A percentile compares a stretch with the other conserved stretches of the same genome.
phyloP scores from a whole-genome alignment of 2,888 invertebrate species.

The Caenorhabditis plicata region DNA sequence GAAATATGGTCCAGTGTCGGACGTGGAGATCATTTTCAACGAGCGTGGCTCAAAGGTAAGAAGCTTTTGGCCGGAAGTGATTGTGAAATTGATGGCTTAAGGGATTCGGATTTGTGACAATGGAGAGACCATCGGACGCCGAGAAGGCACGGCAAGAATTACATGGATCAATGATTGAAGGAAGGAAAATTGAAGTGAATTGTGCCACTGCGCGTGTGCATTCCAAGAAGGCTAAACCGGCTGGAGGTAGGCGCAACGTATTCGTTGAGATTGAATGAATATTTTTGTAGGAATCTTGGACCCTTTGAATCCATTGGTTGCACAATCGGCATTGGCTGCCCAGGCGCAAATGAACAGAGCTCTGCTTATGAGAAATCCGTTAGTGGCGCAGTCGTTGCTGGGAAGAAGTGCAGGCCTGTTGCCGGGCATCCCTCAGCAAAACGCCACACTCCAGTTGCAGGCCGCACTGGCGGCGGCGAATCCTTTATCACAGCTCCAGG shows the following conservation, averaged over 20 bases:
- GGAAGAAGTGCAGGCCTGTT: slow-evolving; percentile 21
- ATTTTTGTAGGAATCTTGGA: slow-evolving; percentile 34
- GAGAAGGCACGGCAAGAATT: slow-evolving; percentile 99
- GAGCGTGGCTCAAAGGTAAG: slow-evolving; percentile 96
- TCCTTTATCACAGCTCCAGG: slow-evolving; percentile 32
- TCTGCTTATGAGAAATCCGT: slow-evolving; percentile 31
- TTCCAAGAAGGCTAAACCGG: slow-evolving; percentile 83
- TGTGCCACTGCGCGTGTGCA: slow-evolving; percentile 99
- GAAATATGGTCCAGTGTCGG: slow-evolving; percentile 97
- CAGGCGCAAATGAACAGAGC: slow-evolving; percentile 34
- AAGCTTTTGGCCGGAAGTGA: too few relatives aligned
- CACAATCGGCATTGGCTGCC: slow-evolving; percentile 33
- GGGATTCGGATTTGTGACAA: slow-evolving; percentile 99
- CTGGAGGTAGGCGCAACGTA: slow-evolving; percentile 27
- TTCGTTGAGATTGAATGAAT: slow-evolving; percentile 2
- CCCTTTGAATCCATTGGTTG: slow-evolving; percentile 27
- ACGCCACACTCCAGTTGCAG: slow-evolving; percentile 15
- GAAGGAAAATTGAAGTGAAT: slow-evolving; percentile 98
- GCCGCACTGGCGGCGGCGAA: slow-evolving; percentile 20
- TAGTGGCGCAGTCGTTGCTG: slow-evolving; percentile 33
- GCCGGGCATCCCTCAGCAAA: slow-evolving; percentile 28
- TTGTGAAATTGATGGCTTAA: slow-evolving; percentile 73
- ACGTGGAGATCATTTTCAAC: slow-evolving; percentile 99
- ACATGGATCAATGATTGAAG: slow-evolving; percentile 99
- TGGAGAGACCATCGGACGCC: slow-evolving; percentile 99